Percentiles rank a stretch among this genome's conserved stretches.
Evolutionary conservation across 2,797 vertebrate species (phyloP).

Genomic region (Tenualosa thibaudeaui): DNA sequence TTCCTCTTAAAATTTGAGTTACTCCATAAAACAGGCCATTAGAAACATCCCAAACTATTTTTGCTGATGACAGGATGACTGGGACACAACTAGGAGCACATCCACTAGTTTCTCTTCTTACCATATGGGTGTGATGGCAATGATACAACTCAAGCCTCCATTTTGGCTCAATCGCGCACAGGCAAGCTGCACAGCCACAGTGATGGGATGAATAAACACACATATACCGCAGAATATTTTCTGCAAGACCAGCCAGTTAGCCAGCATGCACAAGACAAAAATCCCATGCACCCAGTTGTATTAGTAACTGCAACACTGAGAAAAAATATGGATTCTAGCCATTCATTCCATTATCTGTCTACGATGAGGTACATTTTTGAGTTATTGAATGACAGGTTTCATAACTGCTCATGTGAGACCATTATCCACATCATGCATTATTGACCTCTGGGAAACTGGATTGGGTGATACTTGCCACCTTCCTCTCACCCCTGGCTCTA

Average conservation of each 20-base stretch:
- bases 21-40: neutral
- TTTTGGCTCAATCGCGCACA: slow-evolving; percentile 25
- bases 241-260: slow-evolving; percentile 21
- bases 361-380: neutral
- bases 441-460: slow-evolving; percentile 35
- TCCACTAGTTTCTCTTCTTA: neutral
- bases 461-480: neutral
- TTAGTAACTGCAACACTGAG: slow-evolving; percentile 52
- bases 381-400: neutral
- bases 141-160: slow-evolving; percentile 22
- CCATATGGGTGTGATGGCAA: neutral
- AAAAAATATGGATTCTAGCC: neutral
- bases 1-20: neutral
- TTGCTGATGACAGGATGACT: neutral
- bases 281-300: slow-evolving; percentile 64
- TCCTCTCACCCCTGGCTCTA: slow-evolving; percentile 13
- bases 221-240: neutral
- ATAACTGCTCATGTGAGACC: neutral
- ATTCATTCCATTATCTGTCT: neutral
- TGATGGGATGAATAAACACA: slow-evolving; percentile 24
- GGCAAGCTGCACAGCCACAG: slow-evolving; percentile 17
- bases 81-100: neutral
- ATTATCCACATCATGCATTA: slow-evolving; percentile 53
- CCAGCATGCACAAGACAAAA: slow-evolving; percentile 66
- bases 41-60: neutral